Evolutionary conservation across 2,113 vertebrate genomes (phyloP).

Genomic region (Haemorhous mexicanus): DNA sequence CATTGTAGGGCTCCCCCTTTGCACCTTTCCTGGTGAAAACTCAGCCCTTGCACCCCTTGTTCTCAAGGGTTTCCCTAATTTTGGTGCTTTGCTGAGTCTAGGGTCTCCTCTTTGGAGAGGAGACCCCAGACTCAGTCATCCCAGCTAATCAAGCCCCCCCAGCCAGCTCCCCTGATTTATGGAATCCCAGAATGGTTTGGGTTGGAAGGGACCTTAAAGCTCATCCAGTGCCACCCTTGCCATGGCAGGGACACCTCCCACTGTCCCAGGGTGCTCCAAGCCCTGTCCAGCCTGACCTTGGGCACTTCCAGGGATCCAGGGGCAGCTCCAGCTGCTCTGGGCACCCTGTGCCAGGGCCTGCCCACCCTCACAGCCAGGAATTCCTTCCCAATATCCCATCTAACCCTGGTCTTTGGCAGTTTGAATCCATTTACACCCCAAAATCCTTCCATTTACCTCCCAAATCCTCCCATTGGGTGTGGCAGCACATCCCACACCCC

Average conservation of each 20-base stretch:
- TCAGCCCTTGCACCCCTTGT: neutral
- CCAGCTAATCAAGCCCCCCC: fast-evolving
- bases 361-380: fast-evolving
- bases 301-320: neutral
- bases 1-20: neutral
- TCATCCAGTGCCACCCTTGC: fast-evolving
- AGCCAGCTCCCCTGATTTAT: neutral
- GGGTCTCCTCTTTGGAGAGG: too few relatives aligned
- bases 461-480: neutral
- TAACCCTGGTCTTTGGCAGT: fast-evolving
- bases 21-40: neutral
- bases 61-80: neutral
- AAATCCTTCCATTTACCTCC: neutral
- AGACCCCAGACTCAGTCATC: neutral
- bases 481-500: neutral
- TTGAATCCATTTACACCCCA: neutral
- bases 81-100: neutral
- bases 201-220: neutral
- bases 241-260: neutral
- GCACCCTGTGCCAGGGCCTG: neutral
- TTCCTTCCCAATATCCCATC: neutral
- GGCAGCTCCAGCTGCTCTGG: neutral
- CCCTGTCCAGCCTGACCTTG: fast-evolving
- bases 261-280: fast-evolving
- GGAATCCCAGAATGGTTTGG: neutral